Evolutionary conservation across 1,140 invertebrate species (phyloP).

Genomic region (Euglossa dilemma): DNA sequence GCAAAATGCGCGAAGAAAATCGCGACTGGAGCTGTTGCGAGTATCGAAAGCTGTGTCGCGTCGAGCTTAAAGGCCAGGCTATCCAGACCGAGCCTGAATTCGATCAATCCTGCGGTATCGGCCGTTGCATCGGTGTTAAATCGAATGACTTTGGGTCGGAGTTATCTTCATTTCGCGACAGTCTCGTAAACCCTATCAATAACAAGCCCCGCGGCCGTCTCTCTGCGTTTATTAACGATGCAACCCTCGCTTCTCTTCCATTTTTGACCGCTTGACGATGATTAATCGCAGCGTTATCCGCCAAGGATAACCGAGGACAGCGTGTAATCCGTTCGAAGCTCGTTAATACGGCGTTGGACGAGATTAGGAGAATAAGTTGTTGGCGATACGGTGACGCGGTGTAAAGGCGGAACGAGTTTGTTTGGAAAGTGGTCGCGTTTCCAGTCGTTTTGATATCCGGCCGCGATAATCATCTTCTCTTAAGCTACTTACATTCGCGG

Average conservation of each 20-base stretch:
- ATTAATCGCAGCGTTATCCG: constrained; percentile 14
- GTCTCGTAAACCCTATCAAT: background rate
- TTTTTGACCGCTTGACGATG: background rate
- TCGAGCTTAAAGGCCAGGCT: no score
- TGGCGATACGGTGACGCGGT: background rate
- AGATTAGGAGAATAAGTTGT: constrained; percentile 45
- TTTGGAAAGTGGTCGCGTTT: constrained; percentile 16
- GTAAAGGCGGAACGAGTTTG: background rate
- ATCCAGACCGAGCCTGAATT: no score
- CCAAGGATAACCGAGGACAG: background rate
- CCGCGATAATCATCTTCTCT: background rate
- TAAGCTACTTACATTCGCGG: background rate
- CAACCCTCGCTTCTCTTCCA: no score
- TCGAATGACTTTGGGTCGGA: no score
- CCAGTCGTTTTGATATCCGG: constrained; percentile 28
- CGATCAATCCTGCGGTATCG: no score
- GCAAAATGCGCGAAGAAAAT: no score
- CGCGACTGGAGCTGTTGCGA: no score
- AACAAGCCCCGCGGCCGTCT: no score
- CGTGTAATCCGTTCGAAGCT: constrained; percentile 38
- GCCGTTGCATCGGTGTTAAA: no score
- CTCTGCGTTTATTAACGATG: background rate
- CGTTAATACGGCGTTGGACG: constrained; percentile 22
- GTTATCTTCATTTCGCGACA: no score
- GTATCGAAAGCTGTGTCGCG: no score